Percentiles rank a stretch among this genome's conserved stretches.
These are phyloP conservation scores for Pempheris klunzingeri DNA, from an alignment of 2,797 vertebrate species.

Conservation along the genomic window DNA sequence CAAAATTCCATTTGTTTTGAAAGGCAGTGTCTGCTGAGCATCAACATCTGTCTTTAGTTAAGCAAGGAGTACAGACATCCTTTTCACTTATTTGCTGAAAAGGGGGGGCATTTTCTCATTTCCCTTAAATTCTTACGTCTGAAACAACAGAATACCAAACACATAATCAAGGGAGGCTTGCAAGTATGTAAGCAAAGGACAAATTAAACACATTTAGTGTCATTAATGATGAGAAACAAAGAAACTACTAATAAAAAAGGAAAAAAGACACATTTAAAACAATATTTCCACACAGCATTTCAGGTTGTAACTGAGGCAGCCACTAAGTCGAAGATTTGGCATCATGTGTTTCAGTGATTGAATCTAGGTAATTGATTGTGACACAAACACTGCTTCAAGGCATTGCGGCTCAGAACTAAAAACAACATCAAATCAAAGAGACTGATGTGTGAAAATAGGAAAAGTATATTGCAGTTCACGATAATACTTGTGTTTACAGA, in stretches of 20 bases:
- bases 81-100: conserved; percentile 82
- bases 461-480: conserved; percentile 6
- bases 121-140: conserved; percentile 80
- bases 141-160: conserved; percentile 78
- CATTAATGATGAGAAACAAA: conserved; percentile 36
- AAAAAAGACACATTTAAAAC: neutral
- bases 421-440: conserved; percentile 22
- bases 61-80: conserved; percentile 79
- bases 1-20: conserved; percentile 78
- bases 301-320: conserved; percentile 10
- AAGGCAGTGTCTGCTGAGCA: conserved; percentile 77
- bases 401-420: conserved; percentile 25
- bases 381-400: conserved; percentile 16
- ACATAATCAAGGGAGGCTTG: conserved; percentile 59
- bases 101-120: conserved; percentile 75
- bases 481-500: conserved; percentile 46
- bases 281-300: conserved; percentile 3
- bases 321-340: conserved; percentile 4
- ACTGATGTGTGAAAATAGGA: conserved; percentile 25
- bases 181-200: conserved; percentile 41
- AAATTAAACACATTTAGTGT: conserved; percentile 48
- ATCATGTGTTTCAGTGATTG: conserved; percentile 3
- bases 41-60: conserved; percentile 85
- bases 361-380: conserved; percentile 9
- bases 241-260: neutral